These are phyloP conservation scores for Zeus faber DNA, from an alignment of 2,113 vertebrate species.

Conservation along the genomic window DNA sequence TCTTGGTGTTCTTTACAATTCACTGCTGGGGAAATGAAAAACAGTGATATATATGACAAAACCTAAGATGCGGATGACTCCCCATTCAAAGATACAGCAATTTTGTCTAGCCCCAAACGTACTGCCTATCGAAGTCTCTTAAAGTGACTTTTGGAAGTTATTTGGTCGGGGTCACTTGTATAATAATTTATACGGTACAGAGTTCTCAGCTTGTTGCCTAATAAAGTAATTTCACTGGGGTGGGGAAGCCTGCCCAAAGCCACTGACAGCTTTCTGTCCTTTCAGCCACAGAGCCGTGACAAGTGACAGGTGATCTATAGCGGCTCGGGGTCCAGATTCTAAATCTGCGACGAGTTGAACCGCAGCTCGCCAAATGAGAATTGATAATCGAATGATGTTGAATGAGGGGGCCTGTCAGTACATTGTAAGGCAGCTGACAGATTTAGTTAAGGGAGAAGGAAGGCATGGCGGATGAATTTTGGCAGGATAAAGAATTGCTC, in stretches of 20 bases:
- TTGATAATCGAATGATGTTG: constrained; percentile 73
- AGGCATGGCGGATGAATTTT: constrained; percentile 63
- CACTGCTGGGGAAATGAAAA: no score
- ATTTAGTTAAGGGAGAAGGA: constrained; percentile 67
- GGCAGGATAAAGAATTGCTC: constrained; percentile 69
- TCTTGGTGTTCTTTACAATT: no score
- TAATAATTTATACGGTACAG: no score
- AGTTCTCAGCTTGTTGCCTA: no score
- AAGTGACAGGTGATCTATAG: constrained; percentile 70
- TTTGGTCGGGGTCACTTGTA: no score
- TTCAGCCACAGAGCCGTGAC: constrained; percentile 46
- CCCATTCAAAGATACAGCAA: no score
- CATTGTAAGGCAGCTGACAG: constrained; percentile 62
- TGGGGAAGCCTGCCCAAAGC: constrained; percentile 52
- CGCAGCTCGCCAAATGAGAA: constrained; percentile 59
- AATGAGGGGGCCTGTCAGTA: constrained; percentile 67
- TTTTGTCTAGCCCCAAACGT: no score
- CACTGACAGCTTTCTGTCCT: constrained; percentile 49
- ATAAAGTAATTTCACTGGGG: no score
- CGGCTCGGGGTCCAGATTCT: constrained; percentile 54
- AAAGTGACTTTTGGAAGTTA: no score
- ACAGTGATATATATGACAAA: no score
- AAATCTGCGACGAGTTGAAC: constrained; percentile 66
- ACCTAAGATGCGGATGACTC: no score
- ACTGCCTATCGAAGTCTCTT: no score